Conservation (phyloP, 2,888 invertebrate genomes). For the Megamerina dolium region DNA sequence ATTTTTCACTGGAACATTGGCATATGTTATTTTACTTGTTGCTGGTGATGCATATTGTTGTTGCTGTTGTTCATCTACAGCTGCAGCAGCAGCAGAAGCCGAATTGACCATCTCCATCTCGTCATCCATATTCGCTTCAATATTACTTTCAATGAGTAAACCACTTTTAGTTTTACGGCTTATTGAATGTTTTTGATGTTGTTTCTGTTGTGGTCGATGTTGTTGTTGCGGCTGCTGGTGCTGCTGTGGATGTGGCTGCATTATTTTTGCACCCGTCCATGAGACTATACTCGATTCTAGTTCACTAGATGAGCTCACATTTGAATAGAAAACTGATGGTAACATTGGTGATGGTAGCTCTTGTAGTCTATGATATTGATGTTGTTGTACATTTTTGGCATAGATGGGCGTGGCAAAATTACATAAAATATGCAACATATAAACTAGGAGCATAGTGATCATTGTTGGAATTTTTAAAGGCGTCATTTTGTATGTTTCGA, state of each 20-base stretch:
- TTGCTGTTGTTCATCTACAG: constrained; percentile 10
- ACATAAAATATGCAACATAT: too few relatives aligned
- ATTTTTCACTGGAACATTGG: constrained; percentile 3
- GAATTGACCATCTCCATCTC: constrained; percentile 9
- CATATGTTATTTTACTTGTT: constrained; percentile 10
- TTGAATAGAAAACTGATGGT: too few relatives aligned
- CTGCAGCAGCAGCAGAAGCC: constrained; percentile 3
- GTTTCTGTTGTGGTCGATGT: constrained; percentile 9
- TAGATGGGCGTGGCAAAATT: constrained; percentile 16
- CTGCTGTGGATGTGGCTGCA: constrained; percentile 5
- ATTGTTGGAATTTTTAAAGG: too few relatives aligned
- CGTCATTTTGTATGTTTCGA: too few relatives aligned
- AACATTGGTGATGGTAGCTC: too few relatives aligned
- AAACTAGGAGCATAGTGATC: too few relatives aligned
- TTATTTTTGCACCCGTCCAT: constrained; percentile 35
- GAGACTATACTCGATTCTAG: constrained; percentile 29
- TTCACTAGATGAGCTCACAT: constrained; percentile 17
- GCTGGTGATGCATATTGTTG: constrained; percentile 5
- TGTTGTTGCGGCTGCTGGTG: constrained; percentile 7
- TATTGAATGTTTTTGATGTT: constrained; percentile 13
- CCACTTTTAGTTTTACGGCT: constrained; percentile 44
- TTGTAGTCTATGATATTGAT: constrained; percentile 24
- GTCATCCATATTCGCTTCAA: constrained; percentile 21
- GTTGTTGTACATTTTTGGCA: constrained; percentile 25
- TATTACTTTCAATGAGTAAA: constrained; percentile 41